Base-by-base conservation (phyloP, 2,797 vertebrate genomes). In the Peromyscus nudipes region DNA sequence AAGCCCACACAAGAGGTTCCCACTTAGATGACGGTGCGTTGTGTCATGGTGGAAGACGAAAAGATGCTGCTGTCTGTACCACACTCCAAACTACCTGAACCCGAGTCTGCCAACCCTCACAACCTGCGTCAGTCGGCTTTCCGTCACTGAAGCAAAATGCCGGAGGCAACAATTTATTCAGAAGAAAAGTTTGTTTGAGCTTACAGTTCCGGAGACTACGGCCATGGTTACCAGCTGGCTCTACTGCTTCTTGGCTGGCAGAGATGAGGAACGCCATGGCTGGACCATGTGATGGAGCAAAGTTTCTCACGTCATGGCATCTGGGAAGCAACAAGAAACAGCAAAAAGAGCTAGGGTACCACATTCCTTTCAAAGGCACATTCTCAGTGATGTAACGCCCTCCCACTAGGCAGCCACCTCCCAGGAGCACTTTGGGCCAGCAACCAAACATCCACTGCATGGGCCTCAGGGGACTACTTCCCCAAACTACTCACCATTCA, bases 1-100 rank as follows among this genome's bases (percentile, higher is more conserved):
- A 19, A 89, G 12, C 7, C 57, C 65, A 19, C 31, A 6, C 0
- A 0, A 67, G 2, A 71, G 23, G 12, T 1, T 46, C 49, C 49
- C 8, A 25, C 16, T 34, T 34, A n/a, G 52, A 14, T 52, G 52
- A 37, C 4, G 19, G 34, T 14, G 25, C 49, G 7, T 52, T 62
- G 4, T 8, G 55, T 52, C 64, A 17, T 1, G 25, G 57, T 43
- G n/a, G 49, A 23, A 55, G 37, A 8, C 1, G 17, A 14, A 13
- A 6, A 27, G 11, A 14, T 69, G 16, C 37, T 37, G 10, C 55
- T 84, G 11, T 8, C 55, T 31, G 25, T 1, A 17, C 67, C 89
- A 85, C 17, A 10, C 4, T 40, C 37, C 71, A 52, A 16, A 46
- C 40, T 23, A 64, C 75, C 0, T 6, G 43, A 77, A 86, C n/a